These are phyloP conservation scores for Ceratina calcarata DNA, from an alignment of 1,140 invertebrate species.

Conservation along the genomic window DNA sequence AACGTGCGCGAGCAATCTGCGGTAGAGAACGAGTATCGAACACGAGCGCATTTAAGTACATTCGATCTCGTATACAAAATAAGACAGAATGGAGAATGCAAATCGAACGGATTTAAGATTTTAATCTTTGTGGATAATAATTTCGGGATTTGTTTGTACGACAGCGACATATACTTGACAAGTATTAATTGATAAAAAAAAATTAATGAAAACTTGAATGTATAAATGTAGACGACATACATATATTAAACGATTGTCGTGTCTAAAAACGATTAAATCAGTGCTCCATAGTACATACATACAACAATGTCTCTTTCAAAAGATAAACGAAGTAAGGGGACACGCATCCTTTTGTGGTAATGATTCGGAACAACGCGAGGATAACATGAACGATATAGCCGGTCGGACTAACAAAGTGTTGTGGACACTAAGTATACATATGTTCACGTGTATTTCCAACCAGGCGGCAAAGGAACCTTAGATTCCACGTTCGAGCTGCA, in stretches of 20 bases:
- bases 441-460: constrained; percentile 10
- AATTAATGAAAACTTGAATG: too few relatives aligned
- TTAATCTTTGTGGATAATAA: neutral
- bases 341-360: neutral
- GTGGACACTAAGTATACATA: constrained; percentile 1
- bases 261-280: too few relatives aligned
- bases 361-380: neutral
- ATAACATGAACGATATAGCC: constrained; percentile 23
- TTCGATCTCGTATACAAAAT: neutral
- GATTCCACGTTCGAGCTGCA: constrained; percentile 7
- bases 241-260: too few relatives aligned
- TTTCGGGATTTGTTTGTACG: neutral
- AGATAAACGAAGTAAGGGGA: neutral
- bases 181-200: too few relatives aligned
- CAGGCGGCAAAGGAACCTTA: constrained; percentile 2
- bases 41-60: neutral
- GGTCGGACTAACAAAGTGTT: neutral
- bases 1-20: constrained; percentile 2
- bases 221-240: too few relatives aligned
- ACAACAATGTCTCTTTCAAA: neutral
- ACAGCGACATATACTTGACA: neutral
- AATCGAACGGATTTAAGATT: neutral
- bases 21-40: neutral
- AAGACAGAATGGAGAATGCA: neutral
- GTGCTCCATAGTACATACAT: too few relatives aligned